Base-by-base conservation (phyloP, 1,140 invertebrate genomes). In the Pemphigus obesinymphae region DNA sequence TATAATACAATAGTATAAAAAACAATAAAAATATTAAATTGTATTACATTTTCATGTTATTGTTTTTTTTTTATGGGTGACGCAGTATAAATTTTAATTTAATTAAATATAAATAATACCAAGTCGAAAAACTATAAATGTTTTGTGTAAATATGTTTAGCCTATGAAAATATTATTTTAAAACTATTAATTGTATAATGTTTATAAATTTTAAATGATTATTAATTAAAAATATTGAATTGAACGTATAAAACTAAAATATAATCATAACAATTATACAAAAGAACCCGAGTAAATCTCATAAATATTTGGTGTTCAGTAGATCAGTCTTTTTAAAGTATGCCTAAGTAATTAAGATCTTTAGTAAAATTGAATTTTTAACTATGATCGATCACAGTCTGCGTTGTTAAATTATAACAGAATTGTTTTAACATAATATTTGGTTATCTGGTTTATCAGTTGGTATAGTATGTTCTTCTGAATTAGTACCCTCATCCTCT, bases 281-380 rank as follows among this genome's bases (percentile, higher is more conserved):
- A 68, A 68, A 68, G n/a, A 40, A 70, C 23, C 40, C 23, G 37
- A 13, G 11, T 26, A 26, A 40, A 29, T 70, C 23, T 26, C 43
- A 70, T 29, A 70, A 45, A 70, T 29, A n/a, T 70, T 70, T 70
- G 68, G 68, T 45, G 40, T 70, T 70, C 40, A 63, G n/a, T 70
- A 13, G 13, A 45, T 70, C 68, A 70, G 68, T 45, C 68, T 70
- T 70, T 6, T 70, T 45, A 10, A 0, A 13, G 23, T 70, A 6
- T 70, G 15, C 13, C 40, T 45, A 70, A 7, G 11, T 2, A 15
- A 43, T 17, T 17, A 0, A 29, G 23, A 70, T 43, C 11, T 45
- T 70, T 29, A 45, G 23, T 15, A 45, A 45, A 43, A 45, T 45
- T 1, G 5, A 70, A 43, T 11, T 50, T 5, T 34, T 10, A 3